A percentile compares a stretch with the other conserved stretches of the same genome.
phyloP scores from a whole-genome alignment of 2,888 invertebrate species.

The Heliconius sara region DNA sequence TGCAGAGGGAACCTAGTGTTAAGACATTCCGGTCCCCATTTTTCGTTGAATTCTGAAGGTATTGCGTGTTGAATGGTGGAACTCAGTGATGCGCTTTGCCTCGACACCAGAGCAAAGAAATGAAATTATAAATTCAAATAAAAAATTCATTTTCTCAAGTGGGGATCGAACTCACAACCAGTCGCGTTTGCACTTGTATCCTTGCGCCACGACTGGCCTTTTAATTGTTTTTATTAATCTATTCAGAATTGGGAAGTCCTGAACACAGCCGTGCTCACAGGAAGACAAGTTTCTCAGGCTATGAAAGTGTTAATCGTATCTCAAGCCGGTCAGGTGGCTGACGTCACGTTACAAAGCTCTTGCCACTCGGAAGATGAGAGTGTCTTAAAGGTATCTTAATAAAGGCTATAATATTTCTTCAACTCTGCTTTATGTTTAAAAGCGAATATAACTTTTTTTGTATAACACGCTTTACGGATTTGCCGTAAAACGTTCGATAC shows the following conservation, averaged over 20 bases:
- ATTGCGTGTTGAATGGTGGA: too few relatives aligned
- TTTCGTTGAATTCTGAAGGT: too few relatives aligned
- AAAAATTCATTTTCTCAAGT: too few relatives aligned
- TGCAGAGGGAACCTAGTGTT: too few relatives aligned
- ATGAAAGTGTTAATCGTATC: slow-evolving; percentile 98
- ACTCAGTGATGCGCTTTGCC: too few relatives aligned
- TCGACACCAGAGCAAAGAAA: too few relatives aligned
- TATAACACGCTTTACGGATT: not conserved
- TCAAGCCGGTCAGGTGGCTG: slow-evolving; percentile 96
- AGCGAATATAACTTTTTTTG: not conserved
- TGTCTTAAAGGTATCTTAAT: slow-evolving; percentile 92
- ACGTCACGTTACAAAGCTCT: slow-evolving; percentile 96
- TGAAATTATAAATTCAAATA: too few relatives aligned
- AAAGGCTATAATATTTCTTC: not conserved
- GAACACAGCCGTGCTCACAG: slow-evolving; percentile 97
- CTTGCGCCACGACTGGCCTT: too few relatives aligned
- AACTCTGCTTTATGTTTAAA: not conserved
- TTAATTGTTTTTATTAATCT: not conserved
- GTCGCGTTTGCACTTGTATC: too few relatives aligned
- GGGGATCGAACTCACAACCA: too few relatives aligned
- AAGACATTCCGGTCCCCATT: too few relatives aligned
- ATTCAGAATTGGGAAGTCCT: slow-evolving; percentile 95
- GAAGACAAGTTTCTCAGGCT: slow-evolving; percentile 95
- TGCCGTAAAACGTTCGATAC: not conserved
- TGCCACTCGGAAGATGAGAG: slow-evolving; percentile 98